Conservation (phyloP, 1,140 invertebrate genomes). For the Pseudomyrmex flavicornis region DNA sequence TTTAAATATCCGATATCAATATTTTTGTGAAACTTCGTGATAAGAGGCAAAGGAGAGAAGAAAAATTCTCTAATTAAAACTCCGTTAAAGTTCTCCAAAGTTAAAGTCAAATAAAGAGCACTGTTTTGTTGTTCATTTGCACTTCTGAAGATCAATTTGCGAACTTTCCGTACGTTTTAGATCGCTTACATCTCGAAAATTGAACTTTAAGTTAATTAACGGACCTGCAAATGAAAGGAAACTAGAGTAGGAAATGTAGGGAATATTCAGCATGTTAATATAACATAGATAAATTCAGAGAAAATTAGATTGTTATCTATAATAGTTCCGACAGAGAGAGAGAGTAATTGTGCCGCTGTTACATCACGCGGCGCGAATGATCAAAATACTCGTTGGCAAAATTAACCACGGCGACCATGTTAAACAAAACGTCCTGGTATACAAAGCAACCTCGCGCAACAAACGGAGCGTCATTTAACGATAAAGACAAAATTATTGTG, state of each 20-base stretch:
- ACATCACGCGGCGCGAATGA: not conserved
- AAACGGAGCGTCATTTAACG: slow-evolving; percentile 46
- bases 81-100: slow-evolving; percentile 10
- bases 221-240: not conserved
- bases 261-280: slow-evolving; percentile 1
- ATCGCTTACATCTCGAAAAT: slow-evolving; percentile 15
- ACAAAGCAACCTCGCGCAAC: slow-evolving; percentile 30
- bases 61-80: slow-evolving; percentile 39
- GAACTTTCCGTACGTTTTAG: slow-evolving; percentile 19
- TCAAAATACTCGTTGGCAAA: slow-evolving; percentile 32
- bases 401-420: slow-evolving; percentile 19
- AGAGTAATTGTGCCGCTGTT: slow-evolving; percentile 17
- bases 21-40: slow-evolving; percentile 26
- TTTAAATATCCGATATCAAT: slow-evolving; percentile 25
- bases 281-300: not conserved
- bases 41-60: no score
- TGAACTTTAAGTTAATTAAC: slow-evolving; percentile 30
- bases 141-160: not conserved
- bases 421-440: slow-evolving; percentile 40
- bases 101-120: slow-evolving; percentile 18
- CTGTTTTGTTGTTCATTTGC: slow-evolving; percentile 37
- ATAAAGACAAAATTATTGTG: slow-evolving; percentile 52
- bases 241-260: not conserved
- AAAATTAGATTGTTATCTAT: slow-evolving; percentile 36
- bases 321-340: not conserved